Conservation (phyloP, 2,113 vertebrate species). For the Eulemur macaco region DNA sequence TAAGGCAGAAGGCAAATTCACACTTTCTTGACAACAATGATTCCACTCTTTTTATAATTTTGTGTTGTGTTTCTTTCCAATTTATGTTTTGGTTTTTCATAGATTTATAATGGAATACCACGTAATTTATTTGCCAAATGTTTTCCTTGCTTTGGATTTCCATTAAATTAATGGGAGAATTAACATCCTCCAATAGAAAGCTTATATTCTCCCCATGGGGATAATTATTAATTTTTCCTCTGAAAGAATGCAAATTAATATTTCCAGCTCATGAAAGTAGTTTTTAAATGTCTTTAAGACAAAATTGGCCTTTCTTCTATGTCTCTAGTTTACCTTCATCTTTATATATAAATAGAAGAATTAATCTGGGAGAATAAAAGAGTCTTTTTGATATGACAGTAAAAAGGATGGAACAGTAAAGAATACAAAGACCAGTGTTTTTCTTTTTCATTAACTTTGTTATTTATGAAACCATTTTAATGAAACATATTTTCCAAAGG, state of each 20-base stretch:
- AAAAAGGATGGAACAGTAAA: neutral
- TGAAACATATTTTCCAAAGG: slow-evolving; percentile 56
- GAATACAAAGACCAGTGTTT: neutral
- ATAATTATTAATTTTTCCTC: slow-evolving; percentile 9
- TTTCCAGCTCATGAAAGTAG: neutral
- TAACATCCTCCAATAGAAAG: neutral
- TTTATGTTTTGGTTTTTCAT: neutral
- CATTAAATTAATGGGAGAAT: neutral
- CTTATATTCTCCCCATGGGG: neutral
- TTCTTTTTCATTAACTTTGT: slow-evolving; percentile 57
- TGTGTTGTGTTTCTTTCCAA: neutral
- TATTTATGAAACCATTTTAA: slow-evolving; percentile 34
- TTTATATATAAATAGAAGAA: neutral
- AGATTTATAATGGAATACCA: neutral
- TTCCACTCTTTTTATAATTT: neutral
- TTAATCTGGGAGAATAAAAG: neutral
- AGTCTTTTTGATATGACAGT: neutral
- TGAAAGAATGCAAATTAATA: neutral
- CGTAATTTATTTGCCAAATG: neutral
- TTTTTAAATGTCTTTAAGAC: slow-evolving; percentile 8
- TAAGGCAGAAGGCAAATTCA: neutral
- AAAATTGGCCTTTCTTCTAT: slow-evolving; percentile 30
- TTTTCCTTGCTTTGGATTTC: neutral
- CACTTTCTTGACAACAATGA: neutral
- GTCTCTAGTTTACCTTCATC: neutral